A percentile compares a stretch with the other conserved stretches of the same genome.
These are phyloP conservation scores for Parus major DNA, from an alignment of 2,113 vertebrate genomes.

Conservation along the genomic window DNA sequence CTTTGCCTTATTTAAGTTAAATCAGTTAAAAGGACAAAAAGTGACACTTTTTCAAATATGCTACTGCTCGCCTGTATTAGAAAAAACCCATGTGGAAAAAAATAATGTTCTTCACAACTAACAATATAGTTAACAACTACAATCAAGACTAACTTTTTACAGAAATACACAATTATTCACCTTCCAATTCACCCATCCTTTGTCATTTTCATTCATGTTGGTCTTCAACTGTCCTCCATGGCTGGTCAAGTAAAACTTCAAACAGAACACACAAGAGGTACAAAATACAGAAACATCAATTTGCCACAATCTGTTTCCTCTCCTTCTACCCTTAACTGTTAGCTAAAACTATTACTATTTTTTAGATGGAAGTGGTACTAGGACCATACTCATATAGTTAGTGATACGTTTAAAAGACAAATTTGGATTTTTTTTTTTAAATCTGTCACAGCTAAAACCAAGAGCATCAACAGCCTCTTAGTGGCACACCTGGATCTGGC, in stretches of 20 bases:
- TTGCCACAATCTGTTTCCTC: not conserved
- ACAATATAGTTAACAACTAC: not conserved
- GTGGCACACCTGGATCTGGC: not conserved
- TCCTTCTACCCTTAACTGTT: not conserved
- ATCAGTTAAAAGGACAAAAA: not conserved
- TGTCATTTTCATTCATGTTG: slow-evolving; percentile 95
- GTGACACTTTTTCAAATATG: not conserved
- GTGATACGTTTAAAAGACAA: not conserved
- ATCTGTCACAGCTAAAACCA: not conserved
- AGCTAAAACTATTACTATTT: not conserved
- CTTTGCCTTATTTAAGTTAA: not conserved
- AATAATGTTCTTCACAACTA: not conserved
- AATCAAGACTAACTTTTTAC: not conserved
- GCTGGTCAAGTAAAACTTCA: slow-evolving; percentile 91
- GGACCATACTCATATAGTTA: not conserved
- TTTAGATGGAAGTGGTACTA: not conserved
- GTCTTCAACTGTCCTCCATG: slow-evolving; percentile 91
- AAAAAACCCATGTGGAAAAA: not conserved
- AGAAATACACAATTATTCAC: slow-evolving; percentile 66
- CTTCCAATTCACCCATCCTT: slow-evolving; percentile 99
- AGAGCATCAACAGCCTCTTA: not conserved
- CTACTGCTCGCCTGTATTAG: not conserved
- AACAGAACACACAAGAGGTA: not conserved
- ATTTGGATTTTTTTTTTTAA: accelerated
- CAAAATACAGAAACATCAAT: not conserved